A percentile compares a stretch with the other conserved stretches of the same genome.
These are phyloP conservation scores for Prionace glauca DNA, from an alignment of 2,797 vertebrate species.

Conservation along the genomic window DNA sequence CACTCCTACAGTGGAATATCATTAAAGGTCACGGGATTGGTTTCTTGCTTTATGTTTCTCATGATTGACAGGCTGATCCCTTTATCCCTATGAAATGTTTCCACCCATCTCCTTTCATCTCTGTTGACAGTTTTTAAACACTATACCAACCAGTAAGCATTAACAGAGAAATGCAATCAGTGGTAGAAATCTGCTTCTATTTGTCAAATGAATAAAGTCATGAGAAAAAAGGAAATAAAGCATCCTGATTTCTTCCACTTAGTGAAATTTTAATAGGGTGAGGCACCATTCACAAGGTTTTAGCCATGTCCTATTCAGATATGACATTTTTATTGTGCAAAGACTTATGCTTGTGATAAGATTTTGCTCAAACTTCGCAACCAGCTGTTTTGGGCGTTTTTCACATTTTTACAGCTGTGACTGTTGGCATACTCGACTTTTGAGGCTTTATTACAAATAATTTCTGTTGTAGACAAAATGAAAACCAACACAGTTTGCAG, in stretches of 20 bases:
- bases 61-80: background rate
- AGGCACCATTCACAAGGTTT: background rate
- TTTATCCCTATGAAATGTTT: background rate
- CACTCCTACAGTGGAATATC: background rate
- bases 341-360: conserved; percentile 11
- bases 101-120: background rate
- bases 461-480: conserved; percentile 21
- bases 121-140: background rate
- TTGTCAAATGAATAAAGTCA: background rate
- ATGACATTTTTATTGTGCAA: conserved; percentile 28
- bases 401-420: conserved; percentile 35
- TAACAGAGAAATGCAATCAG: background rate
- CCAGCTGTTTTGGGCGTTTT: conserved; percentile 24
- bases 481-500: background rate
- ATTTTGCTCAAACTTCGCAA: background rate
- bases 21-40: background rate
- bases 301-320: conserved; percentile 2
- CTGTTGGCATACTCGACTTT: background rate
- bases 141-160: background rate
- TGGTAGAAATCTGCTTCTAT: background rate
- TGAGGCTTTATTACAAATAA: conserved; percentile 21
- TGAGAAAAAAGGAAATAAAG: background rate
- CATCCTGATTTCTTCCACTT: background rate
- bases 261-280: background rate
- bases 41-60: background rate